Conservation (phyloP, 2,797 vertebrate species). For the Eulemur coronatus region DNA sequence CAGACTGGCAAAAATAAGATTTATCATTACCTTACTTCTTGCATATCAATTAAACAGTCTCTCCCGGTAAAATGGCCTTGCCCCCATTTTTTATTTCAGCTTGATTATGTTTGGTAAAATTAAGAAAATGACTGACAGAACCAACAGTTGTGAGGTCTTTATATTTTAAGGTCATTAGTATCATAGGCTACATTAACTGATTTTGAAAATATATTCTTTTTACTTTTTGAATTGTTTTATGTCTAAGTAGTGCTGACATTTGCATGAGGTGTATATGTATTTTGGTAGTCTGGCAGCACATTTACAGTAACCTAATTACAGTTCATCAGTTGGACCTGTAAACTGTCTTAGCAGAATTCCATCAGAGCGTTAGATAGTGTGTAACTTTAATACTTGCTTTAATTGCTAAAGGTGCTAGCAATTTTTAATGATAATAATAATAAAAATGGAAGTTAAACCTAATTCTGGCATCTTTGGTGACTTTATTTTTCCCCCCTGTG, state of each 20-base stretch:
- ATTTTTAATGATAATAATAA: conserved; percentile 62
- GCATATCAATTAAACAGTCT: not conserved
- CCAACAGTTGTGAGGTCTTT: not conserved
- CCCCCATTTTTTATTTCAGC: not conserved
- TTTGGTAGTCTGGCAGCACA: not conserved
- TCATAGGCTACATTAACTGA: not conserved
- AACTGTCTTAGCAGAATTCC: conserved; percentile 65
- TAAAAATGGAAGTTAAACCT: conserved; percentile 57
- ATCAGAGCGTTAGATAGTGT: conserved; percentile 66
- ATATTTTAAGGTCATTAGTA: not conserved
- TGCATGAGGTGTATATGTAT: not conserved
- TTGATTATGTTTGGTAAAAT: conserved; percentile 35
- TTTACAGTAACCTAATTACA: not conserved
- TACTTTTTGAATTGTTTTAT: not conserved
- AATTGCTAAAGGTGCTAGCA: conserved; percentile 68
- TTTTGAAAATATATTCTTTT: conserved; percentile 22
- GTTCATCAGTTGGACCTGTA: conserved; percentile 3
- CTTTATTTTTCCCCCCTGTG: conserved; percentile 45
- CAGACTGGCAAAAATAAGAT: not conserved
- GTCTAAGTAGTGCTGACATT: not conserved
- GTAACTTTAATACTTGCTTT: conserved; percentile 67
- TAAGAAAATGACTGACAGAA: not conserved
- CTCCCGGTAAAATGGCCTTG: not conserved
- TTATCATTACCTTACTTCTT: not conserved
- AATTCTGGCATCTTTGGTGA: conserved; percentile 50